phyloP scores from a whole-genome alignment of 2,113 vertebrate species.

The Hypanus sabinus region DNA sequence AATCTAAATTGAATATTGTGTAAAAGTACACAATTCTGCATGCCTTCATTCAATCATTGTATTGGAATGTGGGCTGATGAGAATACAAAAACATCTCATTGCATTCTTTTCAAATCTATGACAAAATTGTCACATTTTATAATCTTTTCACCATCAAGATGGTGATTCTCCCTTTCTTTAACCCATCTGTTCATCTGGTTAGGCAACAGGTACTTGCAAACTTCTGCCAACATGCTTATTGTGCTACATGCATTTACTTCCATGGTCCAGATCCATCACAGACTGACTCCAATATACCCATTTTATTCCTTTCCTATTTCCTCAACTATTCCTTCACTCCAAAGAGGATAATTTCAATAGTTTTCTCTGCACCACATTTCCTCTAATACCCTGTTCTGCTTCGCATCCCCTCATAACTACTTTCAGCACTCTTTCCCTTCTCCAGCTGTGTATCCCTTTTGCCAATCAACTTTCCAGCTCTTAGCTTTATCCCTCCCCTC shows the following conservation, averaged over 20 bases:
- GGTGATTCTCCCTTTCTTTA: background rate
- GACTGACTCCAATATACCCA: background rate
- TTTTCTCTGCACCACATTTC: background rate
- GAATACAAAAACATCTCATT: background rate
- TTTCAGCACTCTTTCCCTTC: no score
- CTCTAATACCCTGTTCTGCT: background rate
- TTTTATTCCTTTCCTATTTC: background rate
- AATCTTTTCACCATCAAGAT: background rate
- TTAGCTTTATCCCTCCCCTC: no score
- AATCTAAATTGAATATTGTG: background rate
- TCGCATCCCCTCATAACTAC: background rate
- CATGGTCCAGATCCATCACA: background rate
- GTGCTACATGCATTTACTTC: background rate
- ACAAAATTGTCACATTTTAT: background rate
- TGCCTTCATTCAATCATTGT: background rate
- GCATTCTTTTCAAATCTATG: background rate
- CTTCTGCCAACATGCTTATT: background rate
- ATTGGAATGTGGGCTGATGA: background rate
- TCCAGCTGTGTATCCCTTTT: no score
- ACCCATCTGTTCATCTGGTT: background rate
- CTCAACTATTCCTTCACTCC: background rate
- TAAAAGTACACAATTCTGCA: background rate
- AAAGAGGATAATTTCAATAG: background rate
- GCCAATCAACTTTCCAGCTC: no score
- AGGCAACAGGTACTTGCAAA: background rate